A percentile compares a stretch with the other conserved stretches of the same genome.
These are phyloP conservation scores for Morelia viridis DNA, from an alignment of 2,797 vertebrate genomes.

Conservation along the genomic window DNA sequence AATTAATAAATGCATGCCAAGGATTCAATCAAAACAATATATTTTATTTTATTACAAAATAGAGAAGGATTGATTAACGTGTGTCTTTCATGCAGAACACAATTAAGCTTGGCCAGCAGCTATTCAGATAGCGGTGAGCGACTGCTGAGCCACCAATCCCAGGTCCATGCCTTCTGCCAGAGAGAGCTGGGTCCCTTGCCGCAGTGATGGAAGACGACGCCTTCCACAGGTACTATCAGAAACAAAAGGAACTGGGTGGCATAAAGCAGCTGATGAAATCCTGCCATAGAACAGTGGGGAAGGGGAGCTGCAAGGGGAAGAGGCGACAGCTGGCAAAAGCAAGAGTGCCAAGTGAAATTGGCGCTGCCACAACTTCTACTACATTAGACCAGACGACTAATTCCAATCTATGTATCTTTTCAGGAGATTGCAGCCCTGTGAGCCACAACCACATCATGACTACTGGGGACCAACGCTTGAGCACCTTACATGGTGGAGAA, in stretches of 20 bases:
- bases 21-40: slow-evolving; percentile 2
- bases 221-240: not conserved
- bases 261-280: not conserved
- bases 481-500: not conserved
- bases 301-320: not conserved
- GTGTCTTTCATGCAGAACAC: not conserved
- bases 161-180: not conserved
- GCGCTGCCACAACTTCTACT: not conserved
- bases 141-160: not conserved
- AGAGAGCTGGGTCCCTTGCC: not conserved
- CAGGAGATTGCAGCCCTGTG: not conserved
- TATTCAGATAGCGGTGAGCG: not conserved
- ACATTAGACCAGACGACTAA: not conserved
- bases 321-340: not conserved
- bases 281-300: not conserved
- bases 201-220: not conserved
- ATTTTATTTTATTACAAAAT: not conserved
- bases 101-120: not conserved
- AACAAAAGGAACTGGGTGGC: not conserved
- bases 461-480: not conserved
- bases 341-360: not conserved
- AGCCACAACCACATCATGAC: not conserved
- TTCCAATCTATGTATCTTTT: not conserved
- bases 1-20: not conserved
- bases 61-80: not conserved